Conservation (phyloP, 2,888 invertebrate genomes). For the Drosophila neonasuta region DNA sequence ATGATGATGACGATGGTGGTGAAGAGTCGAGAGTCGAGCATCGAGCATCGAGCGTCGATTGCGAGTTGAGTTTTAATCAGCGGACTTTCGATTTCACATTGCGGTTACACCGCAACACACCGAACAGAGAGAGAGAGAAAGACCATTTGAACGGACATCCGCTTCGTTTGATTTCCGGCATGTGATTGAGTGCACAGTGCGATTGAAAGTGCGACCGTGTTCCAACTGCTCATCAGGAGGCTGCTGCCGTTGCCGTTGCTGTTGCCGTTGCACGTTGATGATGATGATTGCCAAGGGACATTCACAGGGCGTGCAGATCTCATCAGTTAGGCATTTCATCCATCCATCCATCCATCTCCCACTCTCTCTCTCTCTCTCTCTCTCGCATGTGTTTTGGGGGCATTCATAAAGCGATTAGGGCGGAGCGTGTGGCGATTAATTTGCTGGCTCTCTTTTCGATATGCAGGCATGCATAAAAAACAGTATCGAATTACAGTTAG, state of each 20-base stretch:
- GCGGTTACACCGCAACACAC: slow-evolving; percentile 54
- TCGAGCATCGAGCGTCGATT: slow-evolving; percentile 18
- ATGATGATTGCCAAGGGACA: slow-evolving; percentile 20
- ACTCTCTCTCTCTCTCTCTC: neutral
- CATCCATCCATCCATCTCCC: neutral
- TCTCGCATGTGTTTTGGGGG: slow-evolving; percentile 25
- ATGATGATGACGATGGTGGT: slow-evolving; percentile 8
- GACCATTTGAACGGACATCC: slow-evolving; percentile 73
- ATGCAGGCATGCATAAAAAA: slow-evolving; percentile 56
- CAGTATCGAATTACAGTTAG: slow-evolving; percentile 59
- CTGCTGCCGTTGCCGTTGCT: slow-evolving; percentile 14
- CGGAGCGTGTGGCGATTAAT: slow-evolving; percentile 70
- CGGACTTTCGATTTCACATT: slow-evolving; percentile 73
- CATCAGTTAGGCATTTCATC: slow-evolving; percentile 52
- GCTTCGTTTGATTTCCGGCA: slow-evolving; percentile 77
- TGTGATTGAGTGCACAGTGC: slow-evolving; percentile 72
- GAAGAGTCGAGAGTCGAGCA: slow-evolving; percentile 3
- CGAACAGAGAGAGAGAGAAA: neutral
- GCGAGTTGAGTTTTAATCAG: slow-evolving; percentile 71
- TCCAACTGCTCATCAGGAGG: slow-evolving; percentile 18
- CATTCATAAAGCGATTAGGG: slow-evolving; percentile 69
- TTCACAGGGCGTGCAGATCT: slow-evolving; percentile 47
- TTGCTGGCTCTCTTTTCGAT: slow-evolving; percentile 53
- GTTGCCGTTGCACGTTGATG: slow-evolving; percentile 8
- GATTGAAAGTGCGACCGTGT: slow-evolving; percentile 46